A percentile compares a stretch with the other conserved stretches of the same genome.
Evolutionary conservation across 2,888 invertebrate genomes (phyloP).

Genomic region (Pyralis farinalis): DNA sequence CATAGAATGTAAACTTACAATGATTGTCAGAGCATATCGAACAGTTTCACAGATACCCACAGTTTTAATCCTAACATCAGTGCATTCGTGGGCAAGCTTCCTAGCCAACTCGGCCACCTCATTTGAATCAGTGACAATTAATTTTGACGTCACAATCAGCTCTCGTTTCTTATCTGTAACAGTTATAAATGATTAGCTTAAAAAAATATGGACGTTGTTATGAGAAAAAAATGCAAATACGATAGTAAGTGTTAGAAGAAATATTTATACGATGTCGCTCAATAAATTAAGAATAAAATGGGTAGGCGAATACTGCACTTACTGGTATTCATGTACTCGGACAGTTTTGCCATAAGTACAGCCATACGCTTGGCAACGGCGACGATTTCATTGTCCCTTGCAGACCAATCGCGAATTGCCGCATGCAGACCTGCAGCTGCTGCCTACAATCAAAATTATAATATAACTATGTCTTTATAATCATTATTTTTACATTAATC

Average conservation of each 20-base stretch:
- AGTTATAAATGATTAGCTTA: background rate
- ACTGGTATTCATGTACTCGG: constrained; percentile 81
- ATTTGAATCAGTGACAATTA: constrained; percentile 97
- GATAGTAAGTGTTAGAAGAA: no score
- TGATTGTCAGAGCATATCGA: no score
- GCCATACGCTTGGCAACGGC: constrained; percentile 99
- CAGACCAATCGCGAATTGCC: constrained; percentile 99
- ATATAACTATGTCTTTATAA: no score
- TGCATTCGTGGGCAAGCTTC: constrained; percentile 97
- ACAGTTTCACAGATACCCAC: no score
- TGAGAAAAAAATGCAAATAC: no score
- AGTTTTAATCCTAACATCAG: constrained; percentile 97
- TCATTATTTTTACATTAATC: no score
- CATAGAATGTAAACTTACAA: no score
- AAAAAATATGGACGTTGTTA: no score
- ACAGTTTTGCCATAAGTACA: constrained; percentile 96
- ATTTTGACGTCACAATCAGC: constrained; percentile 97
- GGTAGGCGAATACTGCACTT: no score
- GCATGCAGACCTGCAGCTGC: constrained; percentile 98
- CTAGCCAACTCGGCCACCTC: constrained; percentile 98
- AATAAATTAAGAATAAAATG: no score
- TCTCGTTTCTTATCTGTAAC: constrained; percentile 92
- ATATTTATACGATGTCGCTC: no score
- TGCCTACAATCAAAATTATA: constrained; percentile 82
- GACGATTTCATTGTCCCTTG: constrained; percentile 98